phyloP scores from a whole-genome alignment of 2,888 invertebrate genomes.

The Cataglyphis albicans region DNA sequence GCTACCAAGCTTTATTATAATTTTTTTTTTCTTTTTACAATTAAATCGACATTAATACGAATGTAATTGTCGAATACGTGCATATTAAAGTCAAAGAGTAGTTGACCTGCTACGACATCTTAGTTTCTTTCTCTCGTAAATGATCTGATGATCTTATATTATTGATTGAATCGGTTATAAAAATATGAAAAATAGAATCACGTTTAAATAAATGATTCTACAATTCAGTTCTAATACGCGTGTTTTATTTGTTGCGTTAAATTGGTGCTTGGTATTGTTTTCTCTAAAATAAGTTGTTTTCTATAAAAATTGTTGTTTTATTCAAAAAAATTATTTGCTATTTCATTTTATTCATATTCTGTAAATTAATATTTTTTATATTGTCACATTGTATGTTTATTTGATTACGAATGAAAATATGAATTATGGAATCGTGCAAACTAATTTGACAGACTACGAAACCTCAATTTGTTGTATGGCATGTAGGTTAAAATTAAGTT shows the following conservation, averaged over 20 bases:
- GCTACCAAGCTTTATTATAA: conserved; percentile 39
- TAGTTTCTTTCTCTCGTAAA: background rate
- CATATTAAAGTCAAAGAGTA: background rate
- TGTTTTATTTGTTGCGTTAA: background rate
- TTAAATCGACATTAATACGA: conserved; percentile 30
- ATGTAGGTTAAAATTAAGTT: background rate
- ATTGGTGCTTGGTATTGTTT: background rate
- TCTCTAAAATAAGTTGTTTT: background rate
- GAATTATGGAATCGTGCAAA: too few species aligned
- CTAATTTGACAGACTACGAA: too few species aligned
- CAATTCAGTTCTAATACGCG: background rate
- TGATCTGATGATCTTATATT: conserved; percentile 6
- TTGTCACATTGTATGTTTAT: background rate
- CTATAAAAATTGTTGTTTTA: background rate
- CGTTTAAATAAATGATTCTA: background rate
- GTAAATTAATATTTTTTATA: background rate
- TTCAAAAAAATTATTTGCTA: background rate
- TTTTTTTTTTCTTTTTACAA: background rate
- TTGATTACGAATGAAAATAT: background rate
- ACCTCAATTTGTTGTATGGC: too few species aligned
- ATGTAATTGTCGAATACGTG: background rate
- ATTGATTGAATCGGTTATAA: background rate
- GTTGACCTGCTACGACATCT: background rate
- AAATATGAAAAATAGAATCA: conserved; percentile 1
- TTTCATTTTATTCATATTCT: background rate